phyloP scores from a whole-genome alignment of 2,888 invertebrate species.

The Hydropsyche betteni region DNA sequence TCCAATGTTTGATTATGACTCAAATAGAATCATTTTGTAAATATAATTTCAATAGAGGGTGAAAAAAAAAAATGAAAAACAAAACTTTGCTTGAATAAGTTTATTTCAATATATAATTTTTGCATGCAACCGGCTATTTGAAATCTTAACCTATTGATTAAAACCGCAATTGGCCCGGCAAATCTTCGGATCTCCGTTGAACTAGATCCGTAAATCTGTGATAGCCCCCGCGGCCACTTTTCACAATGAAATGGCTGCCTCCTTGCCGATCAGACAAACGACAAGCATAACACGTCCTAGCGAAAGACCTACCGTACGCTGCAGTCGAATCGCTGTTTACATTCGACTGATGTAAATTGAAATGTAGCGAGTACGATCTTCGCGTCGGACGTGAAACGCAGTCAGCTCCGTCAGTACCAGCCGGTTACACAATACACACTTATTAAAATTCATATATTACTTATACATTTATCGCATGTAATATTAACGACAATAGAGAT shows the following conservation, averaged over 20 bases:
- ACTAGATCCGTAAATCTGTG: slow-evolving; percentile 12
- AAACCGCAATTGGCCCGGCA: slow-evolving; percentile 31
- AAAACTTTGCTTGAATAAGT: slow-evolving; percentile 44
- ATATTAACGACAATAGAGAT: slow-evolving; percentile 28
- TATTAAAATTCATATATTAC: slow-evolving; percentile 48
- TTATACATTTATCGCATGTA: slow-evolving; percentile 48
- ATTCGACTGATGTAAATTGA: no score
- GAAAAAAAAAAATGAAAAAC: neutral
- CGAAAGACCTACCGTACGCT: no score
- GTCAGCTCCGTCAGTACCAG: slow-evolving; percentile 21
- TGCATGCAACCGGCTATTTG: slow-evolving; percentile 50
- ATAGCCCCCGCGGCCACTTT: slow-evolving; percentile 34
- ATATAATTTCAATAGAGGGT: no score
- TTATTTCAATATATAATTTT: slow-evolving; percentile 47
- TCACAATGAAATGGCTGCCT: slow-evolving; percentile 45
- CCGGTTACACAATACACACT: slow-evolving; percentile 47
- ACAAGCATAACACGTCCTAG: neutral
- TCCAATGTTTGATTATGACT: no score
- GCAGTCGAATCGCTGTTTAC: no score
- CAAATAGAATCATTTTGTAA: no score
- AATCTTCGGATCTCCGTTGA: slow-evolving; percentile 5
- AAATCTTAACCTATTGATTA: slow-evolving; percentile 44
- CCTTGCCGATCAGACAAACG: slow-evolving; percentile 41
- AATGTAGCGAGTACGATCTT: neutral
- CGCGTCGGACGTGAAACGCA: neutral